Evolutionary conservation across 2,888 invertebrate species (phyloP), one percentile per base, ranked within the genome.

Genomic region (Hypolimnas misippus): DNA sequence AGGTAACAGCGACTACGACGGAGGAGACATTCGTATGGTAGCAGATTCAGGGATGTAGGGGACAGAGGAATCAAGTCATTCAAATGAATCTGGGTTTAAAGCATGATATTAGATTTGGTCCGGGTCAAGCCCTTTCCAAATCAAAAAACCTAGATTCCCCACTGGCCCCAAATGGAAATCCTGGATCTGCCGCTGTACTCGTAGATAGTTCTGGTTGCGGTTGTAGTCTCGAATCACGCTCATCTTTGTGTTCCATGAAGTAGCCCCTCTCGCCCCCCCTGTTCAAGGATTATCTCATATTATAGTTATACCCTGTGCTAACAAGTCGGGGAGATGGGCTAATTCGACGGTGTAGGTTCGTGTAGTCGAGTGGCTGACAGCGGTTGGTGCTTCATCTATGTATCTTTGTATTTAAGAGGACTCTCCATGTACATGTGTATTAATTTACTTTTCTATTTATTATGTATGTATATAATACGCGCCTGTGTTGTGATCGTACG

Each of bases 1-100:
- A 98, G 98, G 98, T 98, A 96, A 73, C 72, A 40, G 61, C 59
- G 59, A 60, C 44, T 33, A 57, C 54, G 72, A 72, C n/a, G 75
- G 66, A 75, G 77, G 77, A 75, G 77, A 74, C 67, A 71, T 67
- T 70, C 73, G n/a, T n/a, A n/a, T n/a, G n/a, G n/a, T n/a, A n/a
- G n/a, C n/a, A n/a, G n/a, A n/a, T n/a, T n/a, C n/a, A n/a, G n/a
- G n/a, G n/a, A n/a, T n/a, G n/a, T n/a, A n/a, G n/a, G n/a, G n/a
- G n/a, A n/a, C n/a, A n/a, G n/a, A n/a, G n/a, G n/a, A n/a, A n/a
- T n/a, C n/a, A n/a, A n/a, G n/a, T n/a, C n/a, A n/a, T n/a, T n/a
- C n/a, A n/a, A n/a, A n/a, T n/a, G n/a, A n/a, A n/a, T n/a, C n/a
- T n/a, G n/a, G n/a, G n/a, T n/a, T n/a, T n/a, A n/a, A n/a, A n/a